Evolutionary conservation across 2,888 invertebrate genomes (phyloP).

Genomic region (Dryomyza anilis): DNA sequence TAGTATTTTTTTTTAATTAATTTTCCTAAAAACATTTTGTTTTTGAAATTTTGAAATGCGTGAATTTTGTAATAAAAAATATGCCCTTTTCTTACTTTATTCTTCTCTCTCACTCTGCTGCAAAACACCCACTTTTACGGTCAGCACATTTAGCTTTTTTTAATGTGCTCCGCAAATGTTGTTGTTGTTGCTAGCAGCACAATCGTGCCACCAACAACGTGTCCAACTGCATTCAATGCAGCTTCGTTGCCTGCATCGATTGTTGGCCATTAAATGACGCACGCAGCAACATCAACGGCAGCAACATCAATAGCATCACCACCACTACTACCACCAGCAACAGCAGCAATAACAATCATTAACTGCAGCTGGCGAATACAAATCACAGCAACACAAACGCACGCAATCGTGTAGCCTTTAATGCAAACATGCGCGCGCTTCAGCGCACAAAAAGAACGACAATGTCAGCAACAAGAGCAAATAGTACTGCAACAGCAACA

Average conservation of each 20-base stretch:
- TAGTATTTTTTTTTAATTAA: too few relatives aligned
- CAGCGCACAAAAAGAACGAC: too few relatives aligned
- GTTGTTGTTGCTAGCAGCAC: neutral
- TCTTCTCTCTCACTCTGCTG: too few relatives aligned
- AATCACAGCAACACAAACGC: slow-evolving; percentile 21
- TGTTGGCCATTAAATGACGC: slow-evolving; percentile 7
- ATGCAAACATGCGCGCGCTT: too few relatives aligned
- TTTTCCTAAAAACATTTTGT: too few relatives aligned
- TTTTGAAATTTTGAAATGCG: too few relatives aligned
- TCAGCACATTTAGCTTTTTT: neutral
- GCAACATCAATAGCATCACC: too few relatives aligned
- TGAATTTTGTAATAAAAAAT: too few relatives aligned
- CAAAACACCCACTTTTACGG: too few relatives aligned
- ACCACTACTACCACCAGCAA: too few relatives aligned
- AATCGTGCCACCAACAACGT: neutral
- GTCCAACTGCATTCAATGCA: neutral
- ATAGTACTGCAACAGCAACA: neutral
- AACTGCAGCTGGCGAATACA: slow-evolving; percentile 28
- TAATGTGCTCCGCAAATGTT: neutral
- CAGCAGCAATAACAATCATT: slow-evolving; percentile 27
- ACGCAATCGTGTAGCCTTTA: neutral
- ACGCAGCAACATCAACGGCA: too few relatives aligned
- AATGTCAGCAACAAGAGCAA: neutral
- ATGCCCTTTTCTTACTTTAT: too few relatives aligned
- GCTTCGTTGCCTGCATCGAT: neutral